These are phyloP conservation scores for Dysidea cf. avara DNA, from an alignment of 37 sponge, comb jelly and placozoan species.

Conservation along the genomic window DNA sequence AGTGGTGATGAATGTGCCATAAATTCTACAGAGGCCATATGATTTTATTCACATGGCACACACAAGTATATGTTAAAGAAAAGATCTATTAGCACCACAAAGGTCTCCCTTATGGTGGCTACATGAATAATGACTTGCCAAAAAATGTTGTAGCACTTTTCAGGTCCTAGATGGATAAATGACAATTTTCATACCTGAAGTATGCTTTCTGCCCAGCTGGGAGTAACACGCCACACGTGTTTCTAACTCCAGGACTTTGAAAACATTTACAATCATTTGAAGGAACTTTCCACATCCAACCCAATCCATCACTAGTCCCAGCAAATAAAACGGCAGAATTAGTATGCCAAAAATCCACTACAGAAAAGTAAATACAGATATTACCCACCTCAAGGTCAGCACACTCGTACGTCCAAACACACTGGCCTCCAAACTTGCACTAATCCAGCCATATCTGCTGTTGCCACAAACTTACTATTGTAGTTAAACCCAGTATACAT, in stretches of 20 bases:
- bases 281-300: conserved; percentile 95
- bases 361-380: too few species aligned
- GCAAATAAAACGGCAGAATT: conserved; percentile 77
- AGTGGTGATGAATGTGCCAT: conserved; percentile 50
- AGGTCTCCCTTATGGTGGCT: too few species aligned
- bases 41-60: too few species aligned
- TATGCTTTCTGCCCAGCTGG: conserved; percentile 52
- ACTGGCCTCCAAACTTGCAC: conserved; percentile 77
- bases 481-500: conserved; percentile 72
- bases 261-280: conserved; percentile 83
- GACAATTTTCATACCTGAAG: conserved; percentile 89
- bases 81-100: too few species aligned
- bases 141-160: conserved; percentile 39
- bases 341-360: conserved; percentile 91
- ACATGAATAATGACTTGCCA: too few species aligned
- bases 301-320: conserved; percentile 75
- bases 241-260: conserved; percentile 37
- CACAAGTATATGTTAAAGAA: too few species aligned
- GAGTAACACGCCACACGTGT: conserved; percentile 51
- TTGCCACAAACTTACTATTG: conserved; percentile 74
- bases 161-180: conserved; percentile 76
- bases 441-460: conserved; percentile 75
- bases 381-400: conserved; percentile 73
- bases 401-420: conserved; percentile 46
- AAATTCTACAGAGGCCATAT: background rate